A percentile compares a stretch with the other conserved stretches of the same genome.
Conservation (phyloP, 2,797 vertebrate genomes). For the Danio aesculapii region DNA sequence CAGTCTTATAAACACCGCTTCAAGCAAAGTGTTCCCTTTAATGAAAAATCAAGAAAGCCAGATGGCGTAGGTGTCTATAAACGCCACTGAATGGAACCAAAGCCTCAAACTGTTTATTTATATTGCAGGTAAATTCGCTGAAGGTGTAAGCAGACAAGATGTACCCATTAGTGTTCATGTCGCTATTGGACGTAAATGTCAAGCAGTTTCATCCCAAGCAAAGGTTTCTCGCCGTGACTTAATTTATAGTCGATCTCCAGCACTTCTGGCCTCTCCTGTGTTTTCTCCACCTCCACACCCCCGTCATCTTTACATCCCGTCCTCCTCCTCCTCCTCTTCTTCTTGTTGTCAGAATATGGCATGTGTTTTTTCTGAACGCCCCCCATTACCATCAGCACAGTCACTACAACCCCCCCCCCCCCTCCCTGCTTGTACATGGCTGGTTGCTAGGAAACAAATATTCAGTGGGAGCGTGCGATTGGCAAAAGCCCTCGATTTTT, state of each 20-base stretch:
- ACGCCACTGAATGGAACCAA: neutral
- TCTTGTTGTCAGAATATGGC: slow-evolving; percentile 66
- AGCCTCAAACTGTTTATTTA: neutral
- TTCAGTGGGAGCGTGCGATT: slow-evolving; percentile 75
- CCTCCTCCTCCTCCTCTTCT: slow-evolving; percentile 42
- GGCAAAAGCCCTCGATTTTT: slow-evolving; percentile 74
- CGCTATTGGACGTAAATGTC: slow-evolving; percentile 13
- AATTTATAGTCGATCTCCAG: slow-evolving; percentile 36
- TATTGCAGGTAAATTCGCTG: neutral
- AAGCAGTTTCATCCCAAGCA: slow-evolving; percentile 8
- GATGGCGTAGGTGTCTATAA: neutral
- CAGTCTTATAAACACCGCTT: too few relatives aligned
- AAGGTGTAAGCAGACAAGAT: neutral
- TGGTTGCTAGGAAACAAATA: slow-evolving; percentile 89
- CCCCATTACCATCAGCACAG: slow-evolving; percentile 32
- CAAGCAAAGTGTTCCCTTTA: too few relatives aligned
- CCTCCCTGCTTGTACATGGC: slow-evolving; percentile 67
- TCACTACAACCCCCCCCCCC: slow-evolving; percentile 26
- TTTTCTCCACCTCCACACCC: slow-evolving; percentile 33
- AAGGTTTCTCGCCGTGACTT: slow-evolving; percentile 22
- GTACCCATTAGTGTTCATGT: slow-evolving; percentile 21
- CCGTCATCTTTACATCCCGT: slow-evolving; percentile 29
- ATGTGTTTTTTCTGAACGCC: neutral
- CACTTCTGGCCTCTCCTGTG: neutral
- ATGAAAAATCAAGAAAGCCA: neutral